These are phyloP conservation scores for Toxotes lorentzi DNA, from an alignment of 2,797 vertebrate species.

Conservation along the genomic window DNA sequence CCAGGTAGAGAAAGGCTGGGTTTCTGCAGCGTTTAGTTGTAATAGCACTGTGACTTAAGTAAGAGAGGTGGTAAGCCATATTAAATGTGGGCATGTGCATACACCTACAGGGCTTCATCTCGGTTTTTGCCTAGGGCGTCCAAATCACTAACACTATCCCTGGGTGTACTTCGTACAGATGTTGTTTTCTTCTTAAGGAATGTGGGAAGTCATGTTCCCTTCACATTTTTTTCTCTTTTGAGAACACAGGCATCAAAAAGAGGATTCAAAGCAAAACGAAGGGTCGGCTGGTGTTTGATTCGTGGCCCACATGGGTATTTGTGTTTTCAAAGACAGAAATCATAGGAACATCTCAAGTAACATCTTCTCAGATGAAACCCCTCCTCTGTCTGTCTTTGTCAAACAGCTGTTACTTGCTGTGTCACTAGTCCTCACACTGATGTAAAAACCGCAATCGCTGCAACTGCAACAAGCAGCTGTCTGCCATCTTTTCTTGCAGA, in stretches of 20 bases:
- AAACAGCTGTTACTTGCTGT: slow-evolving; percentile 38
- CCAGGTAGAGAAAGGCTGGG: slow-evolving; percentile 6
- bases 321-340: slow-evolving; percentile 38
- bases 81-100: slow-evolving; percentile 35
- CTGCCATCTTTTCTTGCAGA: slow-evolving; percentile 32
- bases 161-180: slow-evolving; percentile 17
- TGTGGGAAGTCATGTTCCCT: slow-evolving; percentile 30
- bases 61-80: slow-evolving; percentile 38
- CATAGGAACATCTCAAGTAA: slow-evolving; percentile 19
- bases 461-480: slow-evolving; percentile 29
- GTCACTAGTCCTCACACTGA: slow-evolving; percentile 15
- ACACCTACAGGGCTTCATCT: slow-evolving; percentile 5
- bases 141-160: slow-evolving; percentile 16
- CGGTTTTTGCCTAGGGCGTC: slow-evolving; percentile 19
- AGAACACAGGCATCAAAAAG: slow-evolving; percentile 37
- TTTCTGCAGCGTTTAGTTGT: slow-evolving; percentile 20
- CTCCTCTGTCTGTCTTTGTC: slow-evolving; percentile 37
- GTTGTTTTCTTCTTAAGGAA: slow-evolving; percentile 18
- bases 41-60: slow-evolving; percentile 19
- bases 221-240: slow-evolving; percentile 5
- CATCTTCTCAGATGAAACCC: slow-evolving; percentile 9
- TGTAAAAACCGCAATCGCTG: slow-evolving; percentile 45
- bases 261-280: slow-evolving; percentile 40
- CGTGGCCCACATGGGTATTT: slow-evolving; percentile 11
- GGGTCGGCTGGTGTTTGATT: slow-evolving; percentile 30